Base-by-base conservation (phyloP, 2,888 invertebrate genomes). In the Melanostoma scalare region DNA sequence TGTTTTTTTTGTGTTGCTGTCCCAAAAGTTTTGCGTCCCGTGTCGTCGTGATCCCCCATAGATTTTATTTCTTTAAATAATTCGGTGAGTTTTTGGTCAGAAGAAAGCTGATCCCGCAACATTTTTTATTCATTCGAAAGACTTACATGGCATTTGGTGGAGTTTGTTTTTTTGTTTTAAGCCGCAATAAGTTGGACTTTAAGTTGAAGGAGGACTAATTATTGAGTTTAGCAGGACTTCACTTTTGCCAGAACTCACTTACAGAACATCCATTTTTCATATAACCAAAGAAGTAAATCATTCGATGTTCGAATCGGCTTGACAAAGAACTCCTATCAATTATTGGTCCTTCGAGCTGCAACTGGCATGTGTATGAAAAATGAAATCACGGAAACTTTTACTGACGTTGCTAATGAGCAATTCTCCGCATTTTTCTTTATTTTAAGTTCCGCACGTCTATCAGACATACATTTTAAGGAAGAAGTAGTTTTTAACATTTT, bases 11-110 rank as follows among this genome's bases (percentile, higher is more conserved):
- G 63, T 50, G 50, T 2, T 72, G 35, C 61, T 74, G 48, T 50
- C 61, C 61, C 36, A 61, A 79, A 80, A 79, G 69, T 74, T 74
- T 78, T 65, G n/a, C 40, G 10, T 46, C 33, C n/a, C 20, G n/a
- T n/a, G n/a, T n/a, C 38, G 8, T 6, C 44, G 46, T 48, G 35
- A 61, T 73, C 58, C 77, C 44, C 53, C 40, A 65, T 72, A 48
- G 52, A 46, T 58, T 52, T 60, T 46, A 5, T 58, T 42, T 20
- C 1, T 20, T 20, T 20, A 20, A 20, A 20, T 44, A 50, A 52
- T 67, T 46, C 44, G 53, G 44, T 35, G 9, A 38, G 42, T 65
- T 76, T 40, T 55, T 48, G 6, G 36, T n/a, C 30, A 20, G 6
- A 31, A 20, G 46, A 61, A 63, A 30, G 53, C 58, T 75, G 75